Evolutionary conservation across 2,797 vertebrate species (phyloP).

Genomic region (Atherinosoma microstoma): DNA sequence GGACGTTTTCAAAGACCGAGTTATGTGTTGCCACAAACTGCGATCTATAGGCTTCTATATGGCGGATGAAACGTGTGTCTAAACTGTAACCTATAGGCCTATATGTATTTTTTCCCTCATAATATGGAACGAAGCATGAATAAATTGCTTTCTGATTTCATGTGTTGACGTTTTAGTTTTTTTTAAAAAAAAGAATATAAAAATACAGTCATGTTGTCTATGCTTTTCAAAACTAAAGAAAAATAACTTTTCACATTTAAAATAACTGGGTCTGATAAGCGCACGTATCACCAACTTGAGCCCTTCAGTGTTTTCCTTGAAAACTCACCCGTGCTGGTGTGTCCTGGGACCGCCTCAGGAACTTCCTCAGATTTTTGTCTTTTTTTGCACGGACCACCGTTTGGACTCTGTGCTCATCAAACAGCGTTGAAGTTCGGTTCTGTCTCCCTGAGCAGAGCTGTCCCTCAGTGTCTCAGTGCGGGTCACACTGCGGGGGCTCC

Average conservation of each 20-base stretch:
- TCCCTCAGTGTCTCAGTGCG: conserved; percentile 51
- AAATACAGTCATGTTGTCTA: neutral
- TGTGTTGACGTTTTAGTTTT: neutral
- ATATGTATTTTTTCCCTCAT: neutral
- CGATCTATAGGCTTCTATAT: neutral
- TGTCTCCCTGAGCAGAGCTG: conserved; percentile 29
- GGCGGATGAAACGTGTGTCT: neutral
- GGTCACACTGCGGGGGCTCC: conserved; percentile 60
- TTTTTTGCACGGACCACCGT: conserved; percentile 11
- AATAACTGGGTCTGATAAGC: no score
- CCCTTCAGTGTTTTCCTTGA: neutral
- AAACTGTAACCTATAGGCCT: neutral
- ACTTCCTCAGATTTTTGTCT: conserved; percentile 29
- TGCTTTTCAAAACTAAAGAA: neutral
- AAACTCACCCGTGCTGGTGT: conserved; percentile 47
- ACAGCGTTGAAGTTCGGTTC: neutral
- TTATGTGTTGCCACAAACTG: conserved; percentile 9
- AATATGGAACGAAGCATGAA: neutral
- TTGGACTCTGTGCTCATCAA: conserved; percentile 34
- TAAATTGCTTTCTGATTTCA: neutral
- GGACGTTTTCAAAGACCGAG: conserved; percentile 40
- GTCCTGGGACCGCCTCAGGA: conserved; percentile 30
- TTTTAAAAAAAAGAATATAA: neutral
- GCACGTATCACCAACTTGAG: neutral
- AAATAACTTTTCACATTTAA: neutral